Evolutionary conservation across 2,888 invertebrate genomes (phyloP).

Genomic region (Micoletzkya japonica): DNA sequence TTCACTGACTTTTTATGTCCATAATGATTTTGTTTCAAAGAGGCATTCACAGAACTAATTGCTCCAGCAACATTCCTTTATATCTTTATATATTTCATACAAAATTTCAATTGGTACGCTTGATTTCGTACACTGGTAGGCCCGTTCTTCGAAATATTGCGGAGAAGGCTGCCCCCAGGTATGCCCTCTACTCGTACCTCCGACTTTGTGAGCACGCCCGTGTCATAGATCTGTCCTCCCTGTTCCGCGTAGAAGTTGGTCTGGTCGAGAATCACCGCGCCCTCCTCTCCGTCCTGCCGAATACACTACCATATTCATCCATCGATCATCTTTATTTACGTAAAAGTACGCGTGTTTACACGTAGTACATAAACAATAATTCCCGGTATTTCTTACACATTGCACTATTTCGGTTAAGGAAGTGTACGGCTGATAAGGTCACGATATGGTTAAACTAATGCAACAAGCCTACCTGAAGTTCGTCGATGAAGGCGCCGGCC

Average conservation of each 20-base stretch:
- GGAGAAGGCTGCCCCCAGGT: not conserved
- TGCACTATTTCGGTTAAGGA: not conserved
- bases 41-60: too few species aligned
- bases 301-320: not conserved
- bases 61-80: too few species aligned
- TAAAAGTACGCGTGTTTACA: not conserved
- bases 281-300: conserved; percentile 79
- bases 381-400: not conserved
- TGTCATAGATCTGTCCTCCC: conserved; percentile 96
- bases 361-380: not conserved
- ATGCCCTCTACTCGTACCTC: conserved; percentile 68
- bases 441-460: not conserved
- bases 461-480: conserved; percentile 68
- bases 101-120: not conserved
- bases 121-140: not conserved
- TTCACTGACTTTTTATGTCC: not conserved
- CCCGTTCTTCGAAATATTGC: not conserved
- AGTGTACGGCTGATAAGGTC: not conserved
- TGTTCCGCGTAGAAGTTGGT: conserved; percentile 98
- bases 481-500: conserved; percentile 81
- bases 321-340: not conserved
- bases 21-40: too few species aligned
- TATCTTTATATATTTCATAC: not conserved
- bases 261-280: conserved; percentile 83
- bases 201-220: conserved; percentile 84